Base-by-base conservation (phyloP, 2,888 invertebrate genomes). In the Ichneumoninae sp. region DNA sequence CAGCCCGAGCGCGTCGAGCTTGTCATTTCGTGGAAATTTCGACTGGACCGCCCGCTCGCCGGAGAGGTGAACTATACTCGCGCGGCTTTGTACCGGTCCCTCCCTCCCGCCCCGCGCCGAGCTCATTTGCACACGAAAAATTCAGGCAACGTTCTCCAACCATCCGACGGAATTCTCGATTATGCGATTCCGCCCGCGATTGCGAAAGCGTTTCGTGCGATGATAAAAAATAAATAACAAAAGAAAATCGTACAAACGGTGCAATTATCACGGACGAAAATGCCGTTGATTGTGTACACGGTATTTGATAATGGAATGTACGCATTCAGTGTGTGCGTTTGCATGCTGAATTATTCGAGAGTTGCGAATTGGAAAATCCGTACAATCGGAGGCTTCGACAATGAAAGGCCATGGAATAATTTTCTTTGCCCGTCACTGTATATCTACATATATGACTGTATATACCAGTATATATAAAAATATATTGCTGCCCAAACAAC, bases 1-100 rank as follows among this genome's bases (percentile, higher is more conserved):
- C 40, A 78, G 44, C 36, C 13, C 30, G 62, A 62, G 79, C 40
- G 71, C 52, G 71, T 30, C 30, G 79, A 79, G 71, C 52, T 72
- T 79, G 71, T 79, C 79, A 79, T 79, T 79, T 66, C 54, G 54
- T 50, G 70, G 78, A 26, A 71, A 71, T 65, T 60, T 65, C 82
- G 50, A 22, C 72, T 62, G 52, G 50, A 40, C 72, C 68, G 68
- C 13, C 22, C 71, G 54, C 69, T 36, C 75, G 62, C 1, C 36
- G 68, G 54, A 57, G 57, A 57, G 57, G 26, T 10, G 57, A 57
- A 57, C 57, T 22, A 8, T 22, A 47, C 36, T 26, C 80, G 75
- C 52, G 78, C 30, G 60, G 62, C 26, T 80, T 72, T 60, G 40
- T 66, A 72, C 62, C 57, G 68, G 52, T 77, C 19, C 13, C 22